Evolutionary conservation across 2,113 vertebrate genomes (phyloP).

Genomic region (Semnopithecus entellus): DNA sequence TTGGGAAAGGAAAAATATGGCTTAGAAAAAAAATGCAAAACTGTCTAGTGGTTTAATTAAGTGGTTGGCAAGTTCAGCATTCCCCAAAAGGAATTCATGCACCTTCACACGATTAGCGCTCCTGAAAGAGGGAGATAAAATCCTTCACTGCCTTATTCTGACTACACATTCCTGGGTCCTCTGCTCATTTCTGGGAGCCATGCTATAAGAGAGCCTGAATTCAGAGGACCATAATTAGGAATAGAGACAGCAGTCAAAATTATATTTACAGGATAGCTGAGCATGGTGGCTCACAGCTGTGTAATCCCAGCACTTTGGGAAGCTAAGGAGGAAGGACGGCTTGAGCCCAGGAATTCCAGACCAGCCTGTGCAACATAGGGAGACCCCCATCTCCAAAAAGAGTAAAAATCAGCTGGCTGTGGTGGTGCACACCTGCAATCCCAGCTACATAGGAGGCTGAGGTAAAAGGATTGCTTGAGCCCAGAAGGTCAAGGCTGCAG

Average conservation of each 20-base stretch:
- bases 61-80: neutral
- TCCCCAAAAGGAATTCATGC: neutral
- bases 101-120: neutral
- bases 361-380: no score
- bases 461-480: no score
- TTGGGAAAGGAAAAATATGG: neutral
- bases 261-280: neutral
- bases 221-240: neutral
- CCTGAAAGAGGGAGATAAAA: neutral
- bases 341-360: no score
- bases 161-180: neutral
- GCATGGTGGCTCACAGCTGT: no score
- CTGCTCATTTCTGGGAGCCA: neutral
- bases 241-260: neutral
- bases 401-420: no score
- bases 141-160: neutral
- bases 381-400: no score
- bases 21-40: neutral
- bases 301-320: no score
- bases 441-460: no score
- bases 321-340: no score
- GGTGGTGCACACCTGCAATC: no score
- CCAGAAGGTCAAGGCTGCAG: no score
- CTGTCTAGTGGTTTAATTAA: neutral
- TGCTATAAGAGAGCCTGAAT: neutral